phyloP scores from a whole-genome alignment of 2,113 vertebrate species.

The Puma concolor region DNA sequence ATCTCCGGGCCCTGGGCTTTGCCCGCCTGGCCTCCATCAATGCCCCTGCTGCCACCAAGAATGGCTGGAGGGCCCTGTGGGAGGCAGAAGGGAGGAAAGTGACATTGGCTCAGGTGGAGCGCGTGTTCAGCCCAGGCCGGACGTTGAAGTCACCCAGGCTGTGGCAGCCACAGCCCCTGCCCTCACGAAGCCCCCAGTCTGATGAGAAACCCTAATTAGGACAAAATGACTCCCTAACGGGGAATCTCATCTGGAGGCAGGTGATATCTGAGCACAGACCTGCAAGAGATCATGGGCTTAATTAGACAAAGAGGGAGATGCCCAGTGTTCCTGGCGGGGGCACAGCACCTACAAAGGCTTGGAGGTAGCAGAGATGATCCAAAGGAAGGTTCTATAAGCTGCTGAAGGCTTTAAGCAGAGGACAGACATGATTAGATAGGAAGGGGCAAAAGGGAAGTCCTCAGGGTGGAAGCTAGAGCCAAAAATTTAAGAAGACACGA shows the following conservation, averaged over 20 bases:
- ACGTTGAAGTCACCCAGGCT: not conserved
- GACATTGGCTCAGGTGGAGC: not conserved
- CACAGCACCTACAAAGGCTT: not conserved
- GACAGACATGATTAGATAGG: not conserved
- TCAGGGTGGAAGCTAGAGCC: not conserved
- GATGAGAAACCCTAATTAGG: not conserved
- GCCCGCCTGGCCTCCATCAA: constrained; percentile 74
- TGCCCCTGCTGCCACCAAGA: not conserved
- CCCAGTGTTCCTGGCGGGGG: not conserved
- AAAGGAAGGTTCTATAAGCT: not conserved
- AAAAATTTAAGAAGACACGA: not conserved
- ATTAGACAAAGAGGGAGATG: not conserved
- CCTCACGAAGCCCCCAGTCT: not conserved
- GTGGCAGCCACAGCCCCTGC: not conserved
- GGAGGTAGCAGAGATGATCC: not conserved
- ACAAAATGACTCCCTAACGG: not conserved
- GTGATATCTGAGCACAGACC: not conserved
- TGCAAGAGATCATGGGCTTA: not conserved
- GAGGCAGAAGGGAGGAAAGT: not conserved
- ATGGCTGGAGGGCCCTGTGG: not conserved
- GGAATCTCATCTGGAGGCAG: not conserved
- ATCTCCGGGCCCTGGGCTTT: not conserved
- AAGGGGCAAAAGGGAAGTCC: not conserved
- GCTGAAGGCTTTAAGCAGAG: not conserved
- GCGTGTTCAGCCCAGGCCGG: not conserved